phyloP scores from a whole-genome alignment of 2,797 vertebrate species.

The Taeniopygia guttata region DNA sequence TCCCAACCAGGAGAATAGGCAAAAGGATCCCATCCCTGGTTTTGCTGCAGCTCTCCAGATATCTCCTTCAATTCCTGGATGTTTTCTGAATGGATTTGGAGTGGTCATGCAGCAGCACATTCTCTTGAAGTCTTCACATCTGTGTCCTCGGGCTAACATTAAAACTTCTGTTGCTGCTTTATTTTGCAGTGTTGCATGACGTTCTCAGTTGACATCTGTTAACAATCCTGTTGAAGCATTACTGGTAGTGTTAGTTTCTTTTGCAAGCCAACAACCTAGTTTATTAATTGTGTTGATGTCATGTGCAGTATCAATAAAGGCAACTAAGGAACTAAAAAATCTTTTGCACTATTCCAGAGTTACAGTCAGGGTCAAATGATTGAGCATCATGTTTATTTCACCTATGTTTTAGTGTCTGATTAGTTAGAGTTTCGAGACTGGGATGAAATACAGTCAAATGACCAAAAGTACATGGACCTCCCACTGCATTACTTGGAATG shows the following conservation, averaged over 20 bases:
- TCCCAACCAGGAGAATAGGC: not conserved
- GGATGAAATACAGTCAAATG: not conserved
- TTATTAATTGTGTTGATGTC: not conserved
- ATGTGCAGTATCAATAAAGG: not conserved
- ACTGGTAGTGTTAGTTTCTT: not conserved
- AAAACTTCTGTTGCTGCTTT: not conserved
- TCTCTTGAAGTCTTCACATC: not conserved
- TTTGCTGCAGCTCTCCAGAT: not conserved
- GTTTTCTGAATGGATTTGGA: not conserved
- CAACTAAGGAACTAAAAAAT: not conserved
- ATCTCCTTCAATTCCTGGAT: not conserved
- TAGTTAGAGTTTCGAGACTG: not conserved
- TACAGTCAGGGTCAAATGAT: not conserved
- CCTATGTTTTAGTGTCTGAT: fast-evolving
- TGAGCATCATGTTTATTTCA: fast-evolving
- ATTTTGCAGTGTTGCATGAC: not conserved
- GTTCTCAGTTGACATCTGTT: fast-evolving
- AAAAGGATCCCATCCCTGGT: not conserved
- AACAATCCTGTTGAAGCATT: not conserved
- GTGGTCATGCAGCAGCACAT: not conserved
- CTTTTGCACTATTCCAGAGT: not conserved
- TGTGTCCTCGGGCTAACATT: not conserved
- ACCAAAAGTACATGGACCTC: not conserved
- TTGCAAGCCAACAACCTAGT: not conserved
- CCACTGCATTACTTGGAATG: not conserved